Evolutionary conservation across 2,888 invertebrate genomes (phyloP).

Genomic region (Encarsia formosa): DNA sequence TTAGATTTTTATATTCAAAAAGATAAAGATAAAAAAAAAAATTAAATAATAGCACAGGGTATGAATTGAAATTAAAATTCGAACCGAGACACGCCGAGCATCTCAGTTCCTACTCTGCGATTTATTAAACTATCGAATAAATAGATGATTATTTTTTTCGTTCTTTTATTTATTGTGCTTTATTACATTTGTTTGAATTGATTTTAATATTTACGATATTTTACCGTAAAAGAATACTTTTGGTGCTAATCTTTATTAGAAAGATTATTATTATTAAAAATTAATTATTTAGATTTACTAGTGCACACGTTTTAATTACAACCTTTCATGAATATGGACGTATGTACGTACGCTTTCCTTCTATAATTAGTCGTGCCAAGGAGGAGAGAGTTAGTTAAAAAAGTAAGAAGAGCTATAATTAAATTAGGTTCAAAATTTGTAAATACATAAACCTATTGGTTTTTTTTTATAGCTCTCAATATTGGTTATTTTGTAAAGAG

Average conservation of each 20-base stretch:
- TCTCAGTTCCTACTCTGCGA: slow-evolving; percentile 19
- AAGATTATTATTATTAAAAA: slow-evolving; percentile 15
- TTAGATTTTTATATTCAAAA: slow-evolving; percentile 24
- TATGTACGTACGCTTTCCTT: slow-evolving; percentile 10
- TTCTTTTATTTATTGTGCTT: neutral
- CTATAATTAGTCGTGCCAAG: slow-evolving; percentile 24
- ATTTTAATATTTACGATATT: slow-evolving; percentile 2
- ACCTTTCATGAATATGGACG: too few species aligned
- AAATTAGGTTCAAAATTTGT: slow-evolving; percentile 19
- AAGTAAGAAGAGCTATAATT: slow-evolving; percentile 8
- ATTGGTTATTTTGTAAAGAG: too few species aligned
- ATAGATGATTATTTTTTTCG: slow-evolving; percentile 12
- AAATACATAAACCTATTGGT: slow-evolving; percentile 16
- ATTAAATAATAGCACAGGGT: slow-evolving; percentile 24
- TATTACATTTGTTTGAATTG: slow-evolving; percentile 3
- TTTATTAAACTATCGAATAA: slow-evolving; percentile 6
- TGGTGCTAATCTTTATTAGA: slow-evolving; percentile 18
- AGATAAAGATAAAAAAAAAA: too few species aligned
- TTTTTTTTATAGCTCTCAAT: slow-evolving; percentile 1
- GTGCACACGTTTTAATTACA: slow-evolving; percentile 15
- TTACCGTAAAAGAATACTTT: slow-evolving; percentile 4
- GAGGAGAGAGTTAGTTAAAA: slow-evolving; percentile 19
- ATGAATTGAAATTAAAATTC: slow-evolving; percentile 24
- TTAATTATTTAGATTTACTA: slow-evolving; percentile 15
- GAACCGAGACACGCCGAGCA: slow-evolving; percentile 8